Evolutionary conservation across 2,797 vertebrate species (phyloP).

Genomic region (Sebastes matsubarae): DNA sequence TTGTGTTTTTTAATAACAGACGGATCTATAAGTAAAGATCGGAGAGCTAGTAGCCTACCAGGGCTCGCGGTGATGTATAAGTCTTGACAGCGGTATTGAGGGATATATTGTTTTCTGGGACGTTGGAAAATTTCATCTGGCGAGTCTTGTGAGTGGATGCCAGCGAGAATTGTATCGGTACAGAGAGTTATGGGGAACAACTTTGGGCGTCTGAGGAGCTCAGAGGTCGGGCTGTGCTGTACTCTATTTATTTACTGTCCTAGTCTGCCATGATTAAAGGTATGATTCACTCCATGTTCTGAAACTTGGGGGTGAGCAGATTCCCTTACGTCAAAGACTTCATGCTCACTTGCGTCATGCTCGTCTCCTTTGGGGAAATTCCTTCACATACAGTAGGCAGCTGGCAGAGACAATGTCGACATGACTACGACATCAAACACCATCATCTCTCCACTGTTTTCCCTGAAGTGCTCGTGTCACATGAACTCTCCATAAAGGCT

Average conservation of each 20-base stretch:
- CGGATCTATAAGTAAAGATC: conserved; percentile 59
- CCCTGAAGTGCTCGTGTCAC: conserved; percentile 11
- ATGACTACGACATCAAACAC: conserved; percentile 46
- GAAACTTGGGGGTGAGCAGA: neutral
- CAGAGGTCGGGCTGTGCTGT: neutral
- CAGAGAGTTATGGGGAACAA: conserved; percentile 4
- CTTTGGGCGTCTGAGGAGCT: neutral
- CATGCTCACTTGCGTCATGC: neutral
- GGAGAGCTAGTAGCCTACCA: conserved; percentile 32
- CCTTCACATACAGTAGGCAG: conserved; percentile 10
- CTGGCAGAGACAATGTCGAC: conserved; percentile 29
- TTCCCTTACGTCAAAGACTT: neutral
- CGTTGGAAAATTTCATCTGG: conserved; percentile 46
- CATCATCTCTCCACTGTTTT: conserved; percentile 10
- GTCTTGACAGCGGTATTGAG: conserved; percentile 69
- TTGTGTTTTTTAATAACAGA: conserved; percentile 68
- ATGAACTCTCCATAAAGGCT: conserved; percentile 1
- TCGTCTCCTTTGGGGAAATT: neutral
- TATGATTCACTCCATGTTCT: neutral
- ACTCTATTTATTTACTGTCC: neutral
- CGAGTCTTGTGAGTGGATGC: conserved; percentile 37
- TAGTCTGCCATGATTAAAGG: neutral
- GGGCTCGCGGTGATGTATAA: conserved; percentile 60
- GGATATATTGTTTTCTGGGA: conserved; percentile 72
- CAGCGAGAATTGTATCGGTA: conserved; percentile 22